These are phyloP conservation scores for Drosophila picticornis DNA, from an alignment of 2,888 invertebrate species.

Conservation along the genomic window DNA sequence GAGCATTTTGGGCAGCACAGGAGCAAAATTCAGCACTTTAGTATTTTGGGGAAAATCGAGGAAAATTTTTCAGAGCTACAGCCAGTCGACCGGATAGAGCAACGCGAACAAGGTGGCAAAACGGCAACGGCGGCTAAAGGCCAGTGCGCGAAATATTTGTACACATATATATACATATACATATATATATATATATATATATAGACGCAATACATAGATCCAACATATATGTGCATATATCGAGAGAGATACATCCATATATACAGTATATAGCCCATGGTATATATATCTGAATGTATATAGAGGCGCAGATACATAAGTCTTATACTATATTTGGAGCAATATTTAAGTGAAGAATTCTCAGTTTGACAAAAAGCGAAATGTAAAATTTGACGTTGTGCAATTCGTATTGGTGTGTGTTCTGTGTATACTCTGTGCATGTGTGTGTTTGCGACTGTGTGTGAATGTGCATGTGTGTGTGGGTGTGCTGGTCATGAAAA, in stretches of 20 bases:
- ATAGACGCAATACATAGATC: constrained; percentile 23
- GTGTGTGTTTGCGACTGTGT: background rate
- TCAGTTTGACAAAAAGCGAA: constrained; percentile 58
- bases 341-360: constrained; percentile 51
- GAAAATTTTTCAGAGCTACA: constrained; percentile 61
- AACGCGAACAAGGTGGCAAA: constrained; percentile 68
- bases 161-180: constrained; percentile 33
- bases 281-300: constrained; percentile 33
- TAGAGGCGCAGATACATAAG: constrained; percentile 28
- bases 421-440: constrained; percentile 11
- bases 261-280: constrained; percentile 47
- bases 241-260: constrained; percentile 36
- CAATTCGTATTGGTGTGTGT: constrained; percentile 21
- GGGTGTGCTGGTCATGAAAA: constrained; percentile 49
- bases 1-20: constrained; percentile 44
- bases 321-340: constrained; percentile 56
- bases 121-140: constrained; percentile 48
- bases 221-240: constrained; percentile 19
- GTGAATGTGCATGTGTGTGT: background rate
- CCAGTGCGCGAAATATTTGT: constrained; percentile 66
- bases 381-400: constrained; percentile 54
- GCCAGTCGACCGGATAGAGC: constrained; percentile 75
- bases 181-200: constrained; percentile 20
- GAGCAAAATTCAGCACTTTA: constrained; percentile 58
- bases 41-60: constrained; percentile 64